phyloP scores from a whole-genome alignment of 2,113 vertebrate species.

The Ardeotis arabs region DNA sequence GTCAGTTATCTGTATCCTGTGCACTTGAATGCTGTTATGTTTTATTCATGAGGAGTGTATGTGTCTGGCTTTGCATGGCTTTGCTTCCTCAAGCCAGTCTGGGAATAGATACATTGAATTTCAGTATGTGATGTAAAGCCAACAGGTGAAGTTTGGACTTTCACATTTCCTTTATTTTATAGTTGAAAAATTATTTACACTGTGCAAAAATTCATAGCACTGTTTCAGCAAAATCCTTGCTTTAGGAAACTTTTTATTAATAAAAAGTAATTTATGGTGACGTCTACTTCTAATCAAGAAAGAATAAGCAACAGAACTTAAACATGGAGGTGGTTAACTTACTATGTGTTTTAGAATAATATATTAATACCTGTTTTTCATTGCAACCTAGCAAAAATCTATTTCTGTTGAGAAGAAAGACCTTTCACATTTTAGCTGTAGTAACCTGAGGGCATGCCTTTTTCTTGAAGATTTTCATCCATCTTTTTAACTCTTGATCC shows the following conservation, averaged over 20 bases:
- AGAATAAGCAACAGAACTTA: not conserved
- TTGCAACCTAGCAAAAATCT: not conserved
- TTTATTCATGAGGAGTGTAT: not conserved
- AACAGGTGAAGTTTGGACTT: not conserved
- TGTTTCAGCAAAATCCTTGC: not conserved
- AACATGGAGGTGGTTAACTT: not conserved
- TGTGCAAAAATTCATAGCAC: not conserved
- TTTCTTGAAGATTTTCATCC: not conserved
- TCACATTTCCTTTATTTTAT: not conserved
- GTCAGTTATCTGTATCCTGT: not conserved
- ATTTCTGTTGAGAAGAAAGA: not conserved
- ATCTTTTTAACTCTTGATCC: not conserved
- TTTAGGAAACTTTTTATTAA: not conserved
- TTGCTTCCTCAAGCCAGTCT: not conserved
- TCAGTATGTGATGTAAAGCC: not conserved
- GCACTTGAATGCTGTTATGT: not conserved
- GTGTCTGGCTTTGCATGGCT: not conserved
- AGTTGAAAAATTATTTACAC: not conserved
- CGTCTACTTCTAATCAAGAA: not conserved
- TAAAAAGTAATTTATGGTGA: not conserved
- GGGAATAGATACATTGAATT: not conserved
- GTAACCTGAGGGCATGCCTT: not conserved
- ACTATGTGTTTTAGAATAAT: not conserved
- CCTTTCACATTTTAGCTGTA: not conserved
- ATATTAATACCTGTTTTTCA: not conserved